Base-by-base conservation (phyloP, 2,797 vertebrate species). In the Galago senegalensis region DNA sequence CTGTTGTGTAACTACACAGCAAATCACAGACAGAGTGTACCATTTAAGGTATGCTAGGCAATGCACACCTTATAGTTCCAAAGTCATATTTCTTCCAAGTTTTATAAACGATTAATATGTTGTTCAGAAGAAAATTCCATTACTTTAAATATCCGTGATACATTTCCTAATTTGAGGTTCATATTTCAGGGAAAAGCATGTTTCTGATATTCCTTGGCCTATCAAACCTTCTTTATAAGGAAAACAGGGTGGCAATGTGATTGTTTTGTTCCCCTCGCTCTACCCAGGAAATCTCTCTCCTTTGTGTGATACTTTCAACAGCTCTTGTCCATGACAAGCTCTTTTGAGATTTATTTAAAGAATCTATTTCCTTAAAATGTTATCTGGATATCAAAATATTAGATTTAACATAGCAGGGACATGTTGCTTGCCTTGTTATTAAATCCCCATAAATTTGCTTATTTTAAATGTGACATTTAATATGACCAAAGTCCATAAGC, bases 201-300 rank as follows among this genome's bases (percentile, higher is more conserved):
- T 76, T 82, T 79, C 23, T 18, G 1, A 40, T 61, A 89, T 70
- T 89, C 40, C 60, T 96, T 87, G 21, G 13, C 37, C 13, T 34
- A 0, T 34, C 37, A 34, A 40, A 13, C 17, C 3, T 3, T 91
- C 77, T 73, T 91, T 79, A 58, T 91, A 84, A 34, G 76, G 63
- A 63, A 29, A 76, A 93, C 29, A 29, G 21, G 56, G 95, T 92
- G 63, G 90, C 93, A 94, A 56, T 97, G 85, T 93, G 90, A 84
- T 40, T 10, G 2, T 93, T 89, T 93, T 73, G 75, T 80, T 17
- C 76, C 23, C n/a, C 31, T 83, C 60, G 18, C 37, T 27, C 61
- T 63, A 63, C 29, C 67, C 23, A 8, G 20, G 53, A 25, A 89
- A 20, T 13, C 88, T 91, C 80, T 53, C 75, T 21, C 46, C 93